Conservation (phyloP, 2,888 invertebrate species). For the Drosophila neutralis region DNA sequence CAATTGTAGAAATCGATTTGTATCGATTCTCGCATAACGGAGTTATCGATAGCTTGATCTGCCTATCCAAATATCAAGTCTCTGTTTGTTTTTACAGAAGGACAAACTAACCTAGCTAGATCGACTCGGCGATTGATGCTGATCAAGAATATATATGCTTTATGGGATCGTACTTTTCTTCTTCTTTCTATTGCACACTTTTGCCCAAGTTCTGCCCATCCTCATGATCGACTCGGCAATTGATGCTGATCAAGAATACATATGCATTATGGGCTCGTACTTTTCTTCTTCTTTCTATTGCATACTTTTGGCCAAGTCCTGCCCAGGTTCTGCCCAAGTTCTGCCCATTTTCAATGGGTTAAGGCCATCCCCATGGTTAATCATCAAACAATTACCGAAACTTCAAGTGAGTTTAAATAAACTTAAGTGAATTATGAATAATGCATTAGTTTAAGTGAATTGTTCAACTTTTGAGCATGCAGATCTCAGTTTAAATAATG, state of each 20-base stretch:
- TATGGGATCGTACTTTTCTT: not conserved
- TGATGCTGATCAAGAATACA: not conserved
- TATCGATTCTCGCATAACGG: not conserved
- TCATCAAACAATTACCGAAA: not conserved
- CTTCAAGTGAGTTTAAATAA: not conserved
- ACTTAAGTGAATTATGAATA: not conserved
- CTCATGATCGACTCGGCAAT: too few relatives aligned
- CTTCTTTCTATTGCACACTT: not conserved
- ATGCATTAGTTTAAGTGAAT: not conserved
- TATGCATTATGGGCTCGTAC: not conserved
- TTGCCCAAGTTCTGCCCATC: not conserved
- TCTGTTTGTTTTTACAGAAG: not conserved
- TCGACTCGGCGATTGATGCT: not conserved
- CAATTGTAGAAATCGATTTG: not conserved
- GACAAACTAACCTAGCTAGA: not conserved
- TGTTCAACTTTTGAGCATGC: not conserved
- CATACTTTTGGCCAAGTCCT: not conserved
- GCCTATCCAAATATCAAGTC: rapidly evolving
- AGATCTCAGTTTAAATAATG: not conserved
- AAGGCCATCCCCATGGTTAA: not conserved
- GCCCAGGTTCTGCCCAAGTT: not conserved
- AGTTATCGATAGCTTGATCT: not conserved
- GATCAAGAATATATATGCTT: not conserved
- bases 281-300: too few relatives aligned
- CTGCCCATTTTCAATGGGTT: not conserved